These are phyloP conservation scores for Petrolisthes cinctipes DNA, from an alignment of 2,888 invertebrate genomes.

Conservation along the genomic window DNA sequence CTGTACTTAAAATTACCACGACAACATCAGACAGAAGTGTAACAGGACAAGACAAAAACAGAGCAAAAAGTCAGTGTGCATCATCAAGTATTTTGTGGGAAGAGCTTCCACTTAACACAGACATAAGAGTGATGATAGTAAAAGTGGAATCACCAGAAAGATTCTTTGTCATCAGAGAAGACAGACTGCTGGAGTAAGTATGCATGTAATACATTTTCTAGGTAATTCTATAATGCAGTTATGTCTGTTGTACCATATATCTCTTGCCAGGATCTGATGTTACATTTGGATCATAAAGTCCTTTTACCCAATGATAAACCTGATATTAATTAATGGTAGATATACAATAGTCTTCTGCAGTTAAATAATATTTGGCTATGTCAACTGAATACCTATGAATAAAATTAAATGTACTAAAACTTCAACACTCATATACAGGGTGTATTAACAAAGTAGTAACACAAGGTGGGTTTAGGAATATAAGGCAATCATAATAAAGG, in stretches of 20 bases:
- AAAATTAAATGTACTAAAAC: too few relatives aligned
- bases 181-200: conserved; percentile 27
- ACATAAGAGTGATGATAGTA: conserved; percentile 19
- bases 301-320: neutral
- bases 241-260: too few relatives aligned
- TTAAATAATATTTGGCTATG: too few relatives aligned
- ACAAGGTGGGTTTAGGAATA: too few relatives aligned
- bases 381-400: too few relatives aligned
- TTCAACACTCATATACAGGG: too few relatives aligned
- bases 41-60: neutral
- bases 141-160: conserved; percentile 27
- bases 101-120: conserved; percentile 26
- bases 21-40: neutral
- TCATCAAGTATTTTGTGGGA: conserved; percentile 12
- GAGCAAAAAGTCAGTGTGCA: too few relatives aligned
- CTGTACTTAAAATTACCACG: neutral
- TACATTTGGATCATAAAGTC: neutral
- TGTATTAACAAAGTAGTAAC: too few relatives aligned
- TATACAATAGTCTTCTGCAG: too few relatives aligned
- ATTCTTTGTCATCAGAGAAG: conserved; percentile 43
- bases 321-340: too few relatives aligned
- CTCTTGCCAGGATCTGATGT: neutral
- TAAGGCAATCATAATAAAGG: neutral
- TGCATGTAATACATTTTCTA: neutral
- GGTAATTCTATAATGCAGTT: too few relatives aligned